A percentile compares a stretch with the other conserved stretches of the same genome.
phyloP scores from a whole-genome alignment of 1,140 invertebrate genomes.

The Bombyx mandarina region DNA sequence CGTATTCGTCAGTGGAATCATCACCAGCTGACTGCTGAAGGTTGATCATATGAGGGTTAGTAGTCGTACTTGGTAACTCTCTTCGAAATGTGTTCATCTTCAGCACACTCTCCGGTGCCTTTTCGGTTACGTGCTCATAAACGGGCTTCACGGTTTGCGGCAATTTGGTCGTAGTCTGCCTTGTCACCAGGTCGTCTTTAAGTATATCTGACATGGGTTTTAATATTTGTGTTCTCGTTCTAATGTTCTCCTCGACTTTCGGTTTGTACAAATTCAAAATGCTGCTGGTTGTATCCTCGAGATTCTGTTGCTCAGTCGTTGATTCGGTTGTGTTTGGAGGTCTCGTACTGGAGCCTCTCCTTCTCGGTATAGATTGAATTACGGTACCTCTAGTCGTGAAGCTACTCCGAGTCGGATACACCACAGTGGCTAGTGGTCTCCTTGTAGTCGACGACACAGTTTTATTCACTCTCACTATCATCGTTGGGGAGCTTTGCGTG shows the following conservation, averaged over 20 bases:
- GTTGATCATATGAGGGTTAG: conserved; percentile 61
- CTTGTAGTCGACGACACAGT: conserved; percentile 62
- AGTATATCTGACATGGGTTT: conserved; percentile 37
- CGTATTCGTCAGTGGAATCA: conserved; percentile 77
- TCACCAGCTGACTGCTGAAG: conserved; percentile 71
- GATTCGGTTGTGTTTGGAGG: conserved; percentile 30
- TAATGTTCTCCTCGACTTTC: conserved; percentile 39
- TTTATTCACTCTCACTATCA: conserved; percentile 60
- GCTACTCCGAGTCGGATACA: conserved; percentile 61
- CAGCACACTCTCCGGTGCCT: conserved; percentile 38
- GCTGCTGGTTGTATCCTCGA: conserved; percentile 50
- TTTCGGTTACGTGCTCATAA: conserved; percentile 62
- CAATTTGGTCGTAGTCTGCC: conserved; percentile 49
- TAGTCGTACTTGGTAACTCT: conserved; percentile 59
- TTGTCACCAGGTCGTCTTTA: conserved; percentile 46
- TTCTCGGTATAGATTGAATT: conserved; percentile 74
- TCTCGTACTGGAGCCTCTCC: conserved; percentile 43
- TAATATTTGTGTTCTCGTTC: conserved; percentile 40
- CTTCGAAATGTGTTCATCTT: conserved; percentile 68
- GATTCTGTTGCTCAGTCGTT: conserved; percentile 40
- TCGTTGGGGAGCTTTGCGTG: conserved; percentile 54
- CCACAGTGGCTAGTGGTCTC: conserved; percentile 57
- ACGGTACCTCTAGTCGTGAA: conserved; percentile 70
- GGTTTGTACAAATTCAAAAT: conserved; percentile 41
- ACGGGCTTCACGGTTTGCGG: conserved; percentile 65